Conservation (phyloP, 2,888 invertebrate species). For the Sylvicola cinctus region DNA sequence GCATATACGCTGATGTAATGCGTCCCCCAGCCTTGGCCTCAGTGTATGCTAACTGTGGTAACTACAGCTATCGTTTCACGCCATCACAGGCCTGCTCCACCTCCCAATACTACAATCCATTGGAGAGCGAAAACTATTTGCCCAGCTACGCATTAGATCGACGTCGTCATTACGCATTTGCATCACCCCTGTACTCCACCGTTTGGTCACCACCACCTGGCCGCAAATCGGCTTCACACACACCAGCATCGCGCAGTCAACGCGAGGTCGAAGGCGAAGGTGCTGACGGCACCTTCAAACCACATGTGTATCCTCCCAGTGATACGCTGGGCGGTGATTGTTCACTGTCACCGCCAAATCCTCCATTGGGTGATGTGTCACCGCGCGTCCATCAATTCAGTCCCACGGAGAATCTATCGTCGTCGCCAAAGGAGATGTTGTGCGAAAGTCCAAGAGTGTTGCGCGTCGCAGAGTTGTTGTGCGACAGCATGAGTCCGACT, state of each 20-base stretch:
- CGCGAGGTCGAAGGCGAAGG: conserved; percentile 22
- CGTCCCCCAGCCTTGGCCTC: no score
- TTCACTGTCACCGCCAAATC: no score
- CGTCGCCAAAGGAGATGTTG: no score
- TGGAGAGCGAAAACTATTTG: conserved; percentile 24
- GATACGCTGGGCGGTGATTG: no score
- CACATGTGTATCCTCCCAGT: conserved; percentile 25
- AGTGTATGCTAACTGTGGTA: conserved; percentile 27
- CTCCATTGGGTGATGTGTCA: no score
- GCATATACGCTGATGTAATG: conserved; percentile 27
- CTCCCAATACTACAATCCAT: conserved; percentile 22
- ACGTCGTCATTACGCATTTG: conserved; percentile 24
- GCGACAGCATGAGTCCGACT: no score
- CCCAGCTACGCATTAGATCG: conserved; percentile 25
- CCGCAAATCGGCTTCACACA: conserved; percentile 22
- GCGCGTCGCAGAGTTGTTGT: no score
- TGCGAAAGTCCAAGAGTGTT: no score
- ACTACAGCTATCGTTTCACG: conserved; percentile 26
- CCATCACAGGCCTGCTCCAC: conserved; percentile 22
- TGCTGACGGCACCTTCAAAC: conserved; percentile 17
- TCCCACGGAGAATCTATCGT: no score
- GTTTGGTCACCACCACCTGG: conserved; percentile 25
- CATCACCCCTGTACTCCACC: conserved; percentile 24
- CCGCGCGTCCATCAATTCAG: no score
- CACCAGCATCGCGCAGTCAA: conserved; percentile 18